These are phyloP conservation scores for Alosa sapidissima DNA, from an alignment of 2,797 vertebrate genomes.

Conservation along the genomic window DNA sequence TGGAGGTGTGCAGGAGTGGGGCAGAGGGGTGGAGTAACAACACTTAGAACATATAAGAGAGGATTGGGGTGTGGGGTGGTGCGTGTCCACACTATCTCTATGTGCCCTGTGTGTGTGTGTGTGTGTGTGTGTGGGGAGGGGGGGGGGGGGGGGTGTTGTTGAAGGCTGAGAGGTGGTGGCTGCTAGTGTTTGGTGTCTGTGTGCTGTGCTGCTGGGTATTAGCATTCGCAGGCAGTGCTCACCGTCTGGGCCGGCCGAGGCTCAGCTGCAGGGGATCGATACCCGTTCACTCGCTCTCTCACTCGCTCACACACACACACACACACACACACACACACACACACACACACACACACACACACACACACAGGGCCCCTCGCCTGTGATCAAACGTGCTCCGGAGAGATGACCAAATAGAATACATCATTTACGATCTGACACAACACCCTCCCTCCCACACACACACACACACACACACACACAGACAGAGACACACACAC, in stretches of 20 bases:
- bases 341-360: too few species aligned
- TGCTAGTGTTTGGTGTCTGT: not conserved
- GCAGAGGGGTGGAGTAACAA: not conserved
- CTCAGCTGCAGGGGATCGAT: constrained; percentile 64
- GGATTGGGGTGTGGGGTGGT: not conserved
- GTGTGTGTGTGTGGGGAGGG: constrained; percentile 22
- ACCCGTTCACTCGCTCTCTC: constrained; percentile 25
- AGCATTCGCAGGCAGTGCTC: constrained; percentile 52
- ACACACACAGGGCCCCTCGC: constrained; percentile 41
- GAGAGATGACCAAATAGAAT: constrained; percentile 60
- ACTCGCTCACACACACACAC: not conserved
- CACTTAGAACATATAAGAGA: not conserved
- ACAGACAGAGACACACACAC: constrained; percentile 41
- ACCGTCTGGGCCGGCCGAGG: constrained; percentile 49
- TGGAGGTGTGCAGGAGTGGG: not conserved
- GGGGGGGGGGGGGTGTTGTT: not conserved
- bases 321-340: not conserved
- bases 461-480: constrained; percentile 56
- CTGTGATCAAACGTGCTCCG: constrained; percentile 53
- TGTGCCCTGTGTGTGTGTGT: constrained; percentile 29
- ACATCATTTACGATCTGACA: constrained; percentile 65
- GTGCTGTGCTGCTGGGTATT: constrained; percentile 42
- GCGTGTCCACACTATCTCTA: not conserved
- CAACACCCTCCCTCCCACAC: constrained; percentile 15
- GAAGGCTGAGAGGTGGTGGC: not conserved